Evolutionary conservation across 2,113 vertebrate genomes (phyloP), one percentile per base, ranked within the genome.

Genomic region (Argyrosomus japonicus): DNA sequence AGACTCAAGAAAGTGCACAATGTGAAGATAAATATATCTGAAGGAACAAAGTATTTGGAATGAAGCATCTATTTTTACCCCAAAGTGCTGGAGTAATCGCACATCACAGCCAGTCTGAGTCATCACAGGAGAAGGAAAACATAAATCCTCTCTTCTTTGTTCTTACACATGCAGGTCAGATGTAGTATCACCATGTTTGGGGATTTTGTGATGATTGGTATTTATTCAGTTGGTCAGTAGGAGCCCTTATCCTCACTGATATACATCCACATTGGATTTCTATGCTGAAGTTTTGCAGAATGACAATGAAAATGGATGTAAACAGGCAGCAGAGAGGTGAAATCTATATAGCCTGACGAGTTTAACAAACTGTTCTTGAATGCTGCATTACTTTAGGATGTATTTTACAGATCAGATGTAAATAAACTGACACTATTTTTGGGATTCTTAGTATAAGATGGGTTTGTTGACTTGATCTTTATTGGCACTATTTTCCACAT

Each of bases 1-100:
- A 23, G 48, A 76, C 25, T 62, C 1, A 18, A 15, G 50, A 53
- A 23, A 67, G 75, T 29, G 7, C 69, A 79, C 71, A 19, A 7
- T 27, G 62, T 40, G 43, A 74, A 68, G 58, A 77, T 68, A 50
- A 81, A 73, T 68, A 15, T 21, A 60, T 77, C 6, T 64, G 64
- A 88, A 68, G 54, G n/a, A 53, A 61, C 65, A 57, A 32, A 54
- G 4, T 25, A 19, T 65, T 68, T 27, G 36, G 13, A 19, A 43
- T 62, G 8, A 81, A 67, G 36, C 0, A 25, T 51, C 15, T 57
- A 11, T 58, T 75, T 58, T 40, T 54, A 12, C 29, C 32, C 21
- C n/a, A 36, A 32, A 57, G 47, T 75, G 56, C 61, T 68, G 56
- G 29, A 10, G 48, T 54, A 67, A 78, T 85, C n/a, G 5, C 78